These are phyloP conservation scores for Sminthurides bifidus DNA, from an alignment of 1,140 invertebrate species.

Conservation along the genomic window DNA sequence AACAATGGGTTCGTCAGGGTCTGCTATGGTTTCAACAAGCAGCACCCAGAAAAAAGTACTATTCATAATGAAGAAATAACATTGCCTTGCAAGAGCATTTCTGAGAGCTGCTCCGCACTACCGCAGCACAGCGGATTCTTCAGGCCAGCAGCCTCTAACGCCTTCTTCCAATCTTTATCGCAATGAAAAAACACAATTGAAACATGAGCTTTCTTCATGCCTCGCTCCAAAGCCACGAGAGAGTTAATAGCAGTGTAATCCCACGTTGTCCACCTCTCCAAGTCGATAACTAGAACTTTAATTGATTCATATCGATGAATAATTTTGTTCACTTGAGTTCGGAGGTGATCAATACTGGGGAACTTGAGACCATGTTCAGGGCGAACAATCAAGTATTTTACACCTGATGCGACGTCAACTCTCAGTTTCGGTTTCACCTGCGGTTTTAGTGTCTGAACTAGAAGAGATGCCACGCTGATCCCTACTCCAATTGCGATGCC, in stretches of 20 bases:
- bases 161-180: constrained; percentile 8
- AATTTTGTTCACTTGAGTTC: constrained; percentile 48
- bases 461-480: constrained; percentile 65
- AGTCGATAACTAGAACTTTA: constrained; percentile 11
- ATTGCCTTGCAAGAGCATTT: not conserved
- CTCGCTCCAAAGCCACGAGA: constrained; percentile 16
- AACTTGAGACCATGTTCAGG: constrained; percentile 72
- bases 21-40: not conserved
- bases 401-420: constrained; percentile 40
- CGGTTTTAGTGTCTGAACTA: constrained; percentile 40
- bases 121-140: not conserved
- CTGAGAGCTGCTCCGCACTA: not conserved
- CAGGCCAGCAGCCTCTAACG: constrained; percentile 14
- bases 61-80: not conserved
- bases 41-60: no score
- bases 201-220: constrained; percentile 23
- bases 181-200: constrained; percentile 17
- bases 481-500: constrained; percentile 78
- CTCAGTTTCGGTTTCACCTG: constrained; percentile 1
- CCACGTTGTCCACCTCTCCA: constrained; percentile 20
- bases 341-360: constrained; percentile 74
- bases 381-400: constrained; percentile 63
- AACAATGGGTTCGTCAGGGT: no score
- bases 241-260: constrained; percentile 31
- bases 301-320: constrained; percentile 16